These are phyloP conservation scores for Crax fasciolata DNA, from an alignment of 2,797 vertebrate genomes.

Conservation along the genomic window DNA sequence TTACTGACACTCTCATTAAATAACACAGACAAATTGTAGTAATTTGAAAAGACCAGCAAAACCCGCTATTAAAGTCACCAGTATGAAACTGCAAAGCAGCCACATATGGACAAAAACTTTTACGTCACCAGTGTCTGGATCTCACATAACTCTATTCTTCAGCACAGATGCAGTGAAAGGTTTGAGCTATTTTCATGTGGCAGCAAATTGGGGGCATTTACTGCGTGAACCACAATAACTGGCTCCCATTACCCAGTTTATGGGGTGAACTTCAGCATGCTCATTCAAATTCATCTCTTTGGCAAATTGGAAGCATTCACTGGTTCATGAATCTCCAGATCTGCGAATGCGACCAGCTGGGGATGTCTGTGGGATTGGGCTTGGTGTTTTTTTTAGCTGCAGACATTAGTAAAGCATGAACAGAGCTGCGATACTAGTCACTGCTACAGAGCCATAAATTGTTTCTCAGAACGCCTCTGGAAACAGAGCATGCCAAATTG, in stretches of 20 bases:
- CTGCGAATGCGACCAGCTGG: conserved; percentile 23
- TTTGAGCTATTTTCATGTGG: not conserved
- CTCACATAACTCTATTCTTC: not conserved
- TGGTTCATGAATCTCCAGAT: conserved; percentile 15
- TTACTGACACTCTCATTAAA: not conserved
- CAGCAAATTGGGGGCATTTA: conserved; percentile 22
- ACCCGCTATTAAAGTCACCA: not conserved
- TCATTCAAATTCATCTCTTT: conserved; percentile 19
- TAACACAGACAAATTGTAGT: not conserved
- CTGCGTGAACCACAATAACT: not conserved
- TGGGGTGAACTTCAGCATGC: not conserved
- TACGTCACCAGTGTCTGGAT: not conserved
- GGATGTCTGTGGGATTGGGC: accelerated
- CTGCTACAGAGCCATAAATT: conserved; percentile 22
- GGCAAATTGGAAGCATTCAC: conserved; percentile 23
- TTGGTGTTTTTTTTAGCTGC: not conserved
- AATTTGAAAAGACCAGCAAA: not conserved
- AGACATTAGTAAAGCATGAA: not conserved
- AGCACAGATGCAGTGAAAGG: not conserved
- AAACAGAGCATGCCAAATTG: conserved; percentile 38
- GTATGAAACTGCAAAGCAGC: not conserved
- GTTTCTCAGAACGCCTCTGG: not conserved
- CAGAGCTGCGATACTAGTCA: not conserved
- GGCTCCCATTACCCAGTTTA: not conserved
- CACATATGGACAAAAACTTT: not conserved